A percentile compares a stretch with the other conserved stretches of the same genome.
These are phyloP conservation scores for Epinotia brunnichana DNA, from an alignment of 2,888 invertebrate species.

Conservation along the genomic window DNA sequence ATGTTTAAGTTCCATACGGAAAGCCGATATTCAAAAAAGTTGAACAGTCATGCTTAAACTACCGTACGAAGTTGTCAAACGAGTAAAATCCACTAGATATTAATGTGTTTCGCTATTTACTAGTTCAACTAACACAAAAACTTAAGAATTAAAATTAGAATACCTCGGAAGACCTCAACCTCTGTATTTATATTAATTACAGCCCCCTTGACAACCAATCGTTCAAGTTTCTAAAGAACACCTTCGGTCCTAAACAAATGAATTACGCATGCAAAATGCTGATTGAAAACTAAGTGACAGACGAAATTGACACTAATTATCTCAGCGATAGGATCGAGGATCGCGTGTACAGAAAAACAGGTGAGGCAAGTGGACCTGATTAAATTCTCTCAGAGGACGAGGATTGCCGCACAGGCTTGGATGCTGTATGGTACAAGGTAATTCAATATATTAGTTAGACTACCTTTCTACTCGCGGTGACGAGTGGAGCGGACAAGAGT, in stretches of 20 bases:
- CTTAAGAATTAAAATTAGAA: neutral
- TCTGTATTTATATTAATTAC: neutral
- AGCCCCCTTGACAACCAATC: neutral
- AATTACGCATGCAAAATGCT: constrained; percentile 37
- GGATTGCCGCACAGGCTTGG: constrained; percentile 20
- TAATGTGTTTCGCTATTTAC: too few species aligned
- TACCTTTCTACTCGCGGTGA: too few species aligned
- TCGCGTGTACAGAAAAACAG: constrained; percentile 19
- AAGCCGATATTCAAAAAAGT: too few species aligned
- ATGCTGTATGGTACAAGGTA: constrained; percentile 7
- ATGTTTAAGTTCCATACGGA: too few species aligned
- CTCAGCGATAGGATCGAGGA: constrained; percentile 2
- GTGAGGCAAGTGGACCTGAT: constrained; percentile 31
- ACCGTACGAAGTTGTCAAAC: too few species aligned
- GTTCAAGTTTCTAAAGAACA: neutral
- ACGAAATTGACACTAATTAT: neutral
- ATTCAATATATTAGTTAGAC: neutral
- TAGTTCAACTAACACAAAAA: too few species aligned
- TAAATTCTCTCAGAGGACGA: constrained; percentile 28
- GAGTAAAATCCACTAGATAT: too few species aligned
- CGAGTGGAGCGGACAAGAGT: too few species aligned
- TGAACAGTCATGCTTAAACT: too few species aligned
- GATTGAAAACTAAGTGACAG: constrained; percentile 20
- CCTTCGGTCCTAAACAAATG: constrained; percentile 35
- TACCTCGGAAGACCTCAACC: neutral